phyloP scores from a whole-genome alignment of 53 echinoderm and acorn worm genomes.

The Pentamera pediparva region DNA sequence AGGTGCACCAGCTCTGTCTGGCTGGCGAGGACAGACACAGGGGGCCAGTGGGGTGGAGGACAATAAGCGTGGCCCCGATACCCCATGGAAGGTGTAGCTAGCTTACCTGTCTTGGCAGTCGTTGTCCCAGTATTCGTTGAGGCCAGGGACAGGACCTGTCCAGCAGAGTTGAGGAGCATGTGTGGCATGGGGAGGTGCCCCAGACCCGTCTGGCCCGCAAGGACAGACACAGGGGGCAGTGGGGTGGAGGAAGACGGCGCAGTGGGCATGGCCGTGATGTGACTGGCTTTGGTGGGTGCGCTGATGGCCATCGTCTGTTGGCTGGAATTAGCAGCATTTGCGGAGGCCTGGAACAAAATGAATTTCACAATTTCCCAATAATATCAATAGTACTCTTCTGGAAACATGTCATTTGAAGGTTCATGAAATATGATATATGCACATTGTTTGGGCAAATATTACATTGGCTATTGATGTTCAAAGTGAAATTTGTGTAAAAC shows the following conservation, averaged over 20 bases:
- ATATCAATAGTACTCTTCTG: not conserved
- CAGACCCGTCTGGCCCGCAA: slow-evolving; percentile 80
- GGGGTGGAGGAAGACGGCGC: slow-evolving; percentile 59
- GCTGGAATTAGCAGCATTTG: not conserved
- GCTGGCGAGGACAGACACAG: slow-evolving; percentile 82
- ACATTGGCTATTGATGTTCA: too few species aligned
- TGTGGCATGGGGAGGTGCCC: slow-evolving; percentile 85
- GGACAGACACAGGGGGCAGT: slow-evolving; percentile 87
- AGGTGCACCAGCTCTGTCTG: slow-evolving; percentile 81
- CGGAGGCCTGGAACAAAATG: slow-evolving; percentile 19
- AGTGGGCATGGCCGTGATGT: slow-evolving; percentile 32
- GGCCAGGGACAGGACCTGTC: slow-evolving; percentile 57
- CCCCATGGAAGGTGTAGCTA: not conserved
- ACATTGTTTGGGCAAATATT: too few species aligned
- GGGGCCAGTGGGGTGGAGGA: slow-evolving; percentile 77
- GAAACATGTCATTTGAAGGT: not conserved
- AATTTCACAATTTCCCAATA: not conserved
- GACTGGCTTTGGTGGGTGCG: slow-evolving; percentile 38
- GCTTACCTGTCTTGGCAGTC: slow-evolving; percentile 17
- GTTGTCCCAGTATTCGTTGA: slow-evolving; percentile 3
- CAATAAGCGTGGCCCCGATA: slow-evolving; percentile 12
- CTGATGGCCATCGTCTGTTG: slow-evolving; percentile 19
- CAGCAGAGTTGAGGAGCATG: slow-evolving; percentile 84
- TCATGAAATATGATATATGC: too few species aligned
- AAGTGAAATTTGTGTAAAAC: too few species aligned